Evolutionary conservation across 2,888 invertebrate genomes (phyloP), one percentile per base, ranked within the genome.

Genomic region (Coleophora flavipennella): DNA sequence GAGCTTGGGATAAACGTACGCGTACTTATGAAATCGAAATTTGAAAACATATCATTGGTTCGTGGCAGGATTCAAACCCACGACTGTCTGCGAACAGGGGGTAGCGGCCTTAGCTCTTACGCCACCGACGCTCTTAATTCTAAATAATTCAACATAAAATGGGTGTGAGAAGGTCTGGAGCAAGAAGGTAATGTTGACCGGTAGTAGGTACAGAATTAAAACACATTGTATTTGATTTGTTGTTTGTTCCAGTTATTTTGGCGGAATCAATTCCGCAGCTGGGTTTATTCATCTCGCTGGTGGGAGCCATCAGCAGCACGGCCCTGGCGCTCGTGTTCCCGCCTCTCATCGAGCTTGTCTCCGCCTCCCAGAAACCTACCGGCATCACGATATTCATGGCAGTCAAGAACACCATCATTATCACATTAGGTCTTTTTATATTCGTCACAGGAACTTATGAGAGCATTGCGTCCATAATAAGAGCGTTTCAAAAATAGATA

Each of bases 291-390:
- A 97, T 97, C 51, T 96, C 96, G 0, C 73, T 97, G 45, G 94
- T 97, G 25, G 97, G 97, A 4, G 95, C 97, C 0, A 87, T 97
- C 0, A 94, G 95, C 63, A 94, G 95, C 52, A 92, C 96, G 4
- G 90, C 94, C 0, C 76, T 97, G 46, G 96, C 96, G 0, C 85
- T 97, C 29, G 86, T 97, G 31, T 93, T 97, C 62, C 97, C 97
- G 1, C 94, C 96, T 0, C 85, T 95, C 40, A 90, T 97, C 46
- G 93, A 97, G 57, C 79, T 96, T 49, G 91, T 95, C 4, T 85
- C 89, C 0, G 79, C 86, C 42, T 91, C 90, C 61, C 88, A 89
- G 48, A 87, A 86, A 35, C 75, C 85, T 1, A 87, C 86, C 12
- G 68, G 86, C 0, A 73, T 87, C 0, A 70, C 85, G 0, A 28